Conservation (phyloP, 2,888 invertebrate species). For the Petrolisthes manimaculis region DNA sequence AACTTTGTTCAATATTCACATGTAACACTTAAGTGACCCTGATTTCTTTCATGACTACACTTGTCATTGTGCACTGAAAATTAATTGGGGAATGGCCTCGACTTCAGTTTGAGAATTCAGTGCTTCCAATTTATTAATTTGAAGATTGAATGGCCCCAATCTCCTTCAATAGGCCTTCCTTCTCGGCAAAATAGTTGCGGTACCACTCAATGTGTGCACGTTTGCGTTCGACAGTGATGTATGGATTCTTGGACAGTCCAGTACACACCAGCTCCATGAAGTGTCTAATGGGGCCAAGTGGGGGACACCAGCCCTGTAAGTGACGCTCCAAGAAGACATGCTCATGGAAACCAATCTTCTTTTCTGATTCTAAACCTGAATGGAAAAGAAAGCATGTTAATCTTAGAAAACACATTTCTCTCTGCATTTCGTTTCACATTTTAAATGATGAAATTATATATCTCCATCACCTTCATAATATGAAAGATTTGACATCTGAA, state of each 20-base stretch:
- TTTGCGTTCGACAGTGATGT: constrained; percentile 88
- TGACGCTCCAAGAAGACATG: constrained; percentile 93
- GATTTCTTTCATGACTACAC: too few species aligned
- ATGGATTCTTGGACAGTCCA: constrained; percentile 94
- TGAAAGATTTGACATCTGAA: too few species aligned
- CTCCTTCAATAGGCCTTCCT: constrained; percentile 50
- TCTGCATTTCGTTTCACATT: too few species aligned
- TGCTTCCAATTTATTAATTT: neutral
- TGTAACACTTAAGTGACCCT: too few species aligned
- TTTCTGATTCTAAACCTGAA: constrained; percentile 72
- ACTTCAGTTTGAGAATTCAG: neutral
- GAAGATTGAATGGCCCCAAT: constrained; percentile 54
- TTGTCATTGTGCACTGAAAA: too few species aligned
- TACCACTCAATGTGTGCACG: constrained; percentile 88
- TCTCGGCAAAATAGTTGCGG: constrained; percentile 56
- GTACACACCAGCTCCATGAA: constrained; percentile 97
- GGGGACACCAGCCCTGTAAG: constrained; percentile 90
- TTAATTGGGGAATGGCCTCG: too few species aligned
- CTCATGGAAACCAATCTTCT: constrained; percentile 85
- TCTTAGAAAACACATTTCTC: too few species aligned
- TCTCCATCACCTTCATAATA: too few species aligned
- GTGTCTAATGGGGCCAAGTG: constrained; percentile 89
- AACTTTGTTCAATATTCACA: too few species aligned
- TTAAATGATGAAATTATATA: too few species aligned
- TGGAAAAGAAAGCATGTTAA: constrained; percentile 24